Evolutionary conservation across 1,140 invertebrate genomes (phyloP).

Genomic region (Laupala kohalensis): DNA sequence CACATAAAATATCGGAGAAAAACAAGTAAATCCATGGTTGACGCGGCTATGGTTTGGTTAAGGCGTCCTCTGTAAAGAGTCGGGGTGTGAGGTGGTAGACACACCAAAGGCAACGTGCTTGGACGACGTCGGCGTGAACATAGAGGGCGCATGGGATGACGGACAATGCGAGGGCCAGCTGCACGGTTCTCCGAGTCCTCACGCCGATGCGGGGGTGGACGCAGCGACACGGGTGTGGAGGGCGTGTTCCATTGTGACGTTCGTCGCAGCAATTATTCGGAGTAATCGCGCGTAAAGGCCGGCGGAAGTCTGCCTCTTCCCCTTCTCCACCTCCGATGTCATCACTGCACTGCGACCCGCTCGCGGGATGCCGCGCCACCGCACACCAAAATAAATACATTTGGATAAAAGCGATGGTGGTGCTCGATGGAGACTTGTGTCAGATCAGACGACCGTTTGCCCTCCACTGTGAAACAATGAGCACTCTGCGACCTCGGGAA

Average conservation of each 20-base stretch:
- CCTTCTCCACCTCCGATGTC: no score
- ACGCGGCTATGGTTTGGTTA: no score
- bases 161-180: neutral
- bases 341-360: no score
- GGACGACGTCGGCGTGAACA: no score
- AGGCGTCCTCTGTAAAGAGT: no score
- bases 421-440: no score
- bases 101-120: no score
- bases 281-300: neutral
- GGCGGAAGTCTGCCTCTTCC: neutral
- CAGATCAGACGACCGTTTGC: neutral
- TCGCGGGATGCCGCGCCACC: neutral
- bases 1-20: no score
- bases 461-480: neutral
- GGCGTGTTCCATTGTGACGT: neutral
- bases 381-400: neutral
- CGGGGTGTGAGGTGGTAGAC: no score
- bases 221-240: neutral
- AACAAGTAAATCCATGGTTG: no score
- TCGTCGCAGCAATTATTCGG: neutral
- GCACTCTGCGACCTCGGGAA: no score
- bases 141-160: no score
- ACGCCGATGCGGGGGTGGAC: neutral
- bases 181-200: neutral
- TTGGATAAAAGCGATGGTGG: neutral